These are phyloP conservation scores for Calyptomena viridis DNA, from an alignment of 2,113 vertebrate species.

Conservation along the genomic window DNA sequence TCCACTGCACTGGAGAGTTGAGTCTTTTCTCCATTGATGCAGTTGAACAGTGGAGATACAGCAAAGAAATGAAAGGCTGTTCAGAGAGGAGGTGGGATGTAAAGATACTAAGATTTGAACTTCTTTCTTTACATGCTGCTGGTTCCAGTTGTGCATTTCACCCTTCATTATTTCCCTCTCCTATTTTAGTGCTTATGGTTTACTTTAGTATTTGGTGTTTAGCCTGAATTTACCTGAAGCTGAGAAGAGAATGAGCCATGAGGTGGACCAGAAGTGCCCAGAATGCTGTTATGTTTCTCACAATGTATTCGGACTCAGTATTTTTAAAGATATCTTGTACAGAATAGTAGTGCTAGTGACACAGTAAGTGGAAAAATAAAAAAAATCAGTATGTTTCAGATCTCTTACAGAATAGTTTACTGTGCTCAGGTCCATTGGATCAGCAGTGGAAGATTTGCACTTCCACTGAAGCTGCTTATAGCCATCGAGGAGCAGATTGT, in stretches of 20 bases:
- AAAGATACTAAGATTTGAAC: neutral
- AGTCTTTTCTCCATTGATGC: neutral
- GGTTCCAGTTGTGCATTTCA: neutral
- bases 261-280: neutral
- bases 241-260: neutral
- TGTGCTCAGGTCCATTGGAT: neutral
- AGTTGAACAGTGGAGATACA: neutral
- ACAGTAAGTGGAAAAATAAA: neutral
- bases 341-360: neutral
- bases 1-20: neutral
- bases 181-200: neutral
- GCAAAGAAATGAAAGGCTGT: neutral
- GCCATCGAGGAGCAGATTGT: neutral
- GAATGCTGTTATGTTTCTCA: neutral
- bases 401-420: neutral
- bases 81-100: neutral
- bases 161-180: neutral
- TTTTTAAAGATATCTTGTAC: neutral
- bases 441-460: neutral
- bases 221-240: neutral
- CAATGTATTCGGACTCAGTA: neutral
- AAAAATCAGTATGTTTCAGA: neutral
- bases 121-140: neutral
- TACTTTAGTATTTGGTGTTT: neutral
- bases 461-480: neutral